Evolutionary conservation across 2,888 invertebrate species (phyloP).

Genomic region (Ariolimax columbianus): DNA sequence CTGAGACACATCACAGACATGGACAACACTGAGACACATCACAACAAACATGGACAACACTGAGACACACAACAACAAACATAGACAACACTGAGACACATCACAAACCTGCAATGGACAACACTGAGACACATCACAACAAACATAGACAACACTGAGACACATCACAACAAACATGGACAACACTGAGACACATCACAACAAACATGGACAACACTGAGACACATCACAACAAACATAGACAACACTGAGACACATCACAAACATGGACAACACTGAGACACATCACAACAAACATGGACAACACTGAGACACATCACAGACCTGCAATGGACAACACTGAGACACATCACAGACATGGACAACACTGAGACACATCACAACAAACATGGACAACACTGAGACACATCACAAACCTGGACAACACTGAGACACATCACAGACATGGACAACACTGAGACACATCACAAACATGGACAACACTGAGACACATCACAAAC

Average conservation of each 20-base stretch:
- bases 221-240: too few relatives aligned
- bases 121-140: conserved; percentile 86
- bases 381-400: background rate
- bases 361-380: background rate
- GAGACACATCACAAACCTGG: background rate
- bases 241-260: too few relatives aligned
- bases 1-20: background rate
- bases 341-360: background rate
- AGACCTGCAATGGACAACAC: background rate
- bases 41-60: background rate
- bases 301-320: background rate
- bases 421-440: background rate
- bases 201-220: too few relatives aligned
- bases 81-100: background rate
- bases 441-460: background rate
- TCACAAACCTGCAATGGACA: conserved; percentile 94
- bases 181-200: too few relatives aligned
- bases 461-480: background rate
- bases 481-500: too few relatives aligned
- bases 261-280: background rate
- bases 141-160: background rate
- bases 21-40: background rate
- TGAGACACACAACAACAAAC: background rate
- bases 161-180: too few relatives aligned
- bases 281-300: background rate